These are phyloP conservation scores for Arrhamphus sclerolepis DNA, from an alignment of 2,797 vertebrate species.

Conservation along the genomic window DNA sequence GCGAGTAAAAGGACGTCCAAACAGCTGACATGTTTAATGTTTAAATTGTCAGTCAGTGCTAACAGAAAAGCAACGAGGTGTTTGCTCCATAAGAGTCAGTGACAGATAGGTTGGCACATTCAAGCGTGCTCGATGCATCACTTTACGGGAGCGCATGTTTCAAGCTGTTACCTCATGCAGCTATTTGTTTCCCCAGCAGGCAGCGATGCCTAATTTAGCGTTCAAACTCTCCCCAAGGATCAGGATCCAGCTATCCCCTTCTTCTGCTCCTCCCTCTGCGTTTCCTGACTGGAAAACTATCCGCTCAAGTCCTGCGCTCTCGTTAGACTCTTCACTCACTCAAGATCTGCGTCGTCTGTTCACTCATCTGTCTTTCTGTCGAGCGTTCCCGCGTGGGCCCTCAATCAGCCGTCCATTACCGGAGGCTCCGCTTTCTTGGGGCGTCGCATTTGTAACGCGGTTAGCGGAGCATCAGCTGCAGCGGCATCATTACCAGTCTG, in stretches of 20 bases:
- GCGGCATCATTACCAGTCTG: constrained; percentile 55
- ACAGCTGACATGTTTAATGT: too few species aligned
- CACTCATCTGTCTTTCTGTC: constrained; percentile 30
- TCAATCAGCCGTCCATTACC: constrained; percentile 37
- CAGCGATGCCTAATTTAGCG: constrained; percentile 23
- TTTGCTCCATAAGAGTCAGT: too few species aligned
- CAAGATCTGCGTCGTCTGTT: constrained; percentile 25
- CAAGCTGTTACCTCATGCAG: constrained; percentile 57
- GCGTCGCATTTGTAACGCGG: constrained; percentile 29
- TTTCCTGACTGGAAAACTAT: constrained; percentile 26
- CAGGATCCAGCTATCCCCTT: constrained; percentile 24
- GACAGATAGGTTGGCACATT: constrained; percentile 18
- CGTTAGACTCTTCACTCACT: constrained; percentile 3
- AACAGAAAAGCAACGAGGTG: too few species aligned
- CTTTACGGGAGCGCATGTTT: too few species aligned
- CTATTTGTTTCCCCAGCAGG: constrained; percentile 23
- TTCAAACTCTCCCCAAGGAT: constrained; percentile 31
- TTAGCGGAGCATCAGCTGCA: constrained; percentile 25
- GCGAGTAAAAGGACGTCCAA: too few species aligned
- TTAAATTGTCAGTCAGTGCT: too few species aligned
- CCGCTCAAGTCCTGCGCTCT: constrained; percentile 25
- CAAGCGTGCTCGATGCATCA: constrained; percentile 10
- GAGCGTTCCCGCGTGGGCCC: constrained; percentile 10
- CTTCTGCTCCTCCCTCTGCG: too few species aligned
- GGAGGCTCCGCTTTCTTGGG: constrained; percentile 29